Base-by-base conservation (phyloP, 1,140 invertebrate species). In the Drosophila gunungcola region DNA sequence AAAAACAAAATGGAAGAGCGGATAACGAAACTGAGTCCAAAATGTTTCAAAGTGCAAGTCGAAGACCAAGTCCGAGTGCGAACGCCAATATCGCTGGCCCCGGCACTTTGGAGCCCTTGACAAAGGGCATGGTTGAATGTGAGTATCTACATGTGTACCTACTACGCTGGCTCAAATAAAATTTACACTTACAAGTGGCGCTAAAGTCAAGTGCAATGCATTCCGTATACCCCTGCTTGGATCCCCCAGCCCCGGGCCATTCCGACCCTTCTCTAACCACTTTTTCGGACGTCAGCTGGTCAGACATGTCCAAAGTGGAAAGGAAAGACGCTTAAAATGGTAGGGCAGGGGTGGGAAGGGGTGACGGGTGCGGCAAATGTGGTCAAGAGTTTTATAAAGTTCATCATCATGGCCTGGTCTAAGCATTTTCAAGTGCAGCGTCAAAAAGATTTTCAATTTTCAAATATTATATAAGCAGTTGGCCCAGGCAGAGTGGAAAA, bases 101-200 rank as follows among this genome's bases (percentile, higher is more conserved):
- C 58, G 69, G 63, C 77, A 80, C 81, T 85, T 85, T 61, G 48
- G 48, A 67, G 55, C 67, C 73, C 78, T 77, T 73, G 52, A 84
- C 72, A 79, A 75, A 79, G 64, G 73, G 79, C 72, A 79, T 67
- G 54, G 64, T 75, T 58, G 57, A 51, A 60, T 56, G 32, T 41
- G 54, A 57, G 41, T 80, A 29, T 58, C 51, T 68, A 56, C 55
- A 60, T 64, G 42, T 78, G 45, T 73, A 57, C 62, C 45, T 58
- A 84, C 76, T 84, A 53, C 60, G 65, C 52, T 88, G 79, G 79
- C 75, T 86, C 75, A 88, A 86, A 86, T 86, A 86, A 86, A 86
- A 86, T 88, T 82, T 86, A 86, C 83, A 86, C 83, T 86, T 88
- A 79, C 83, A 88, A 88, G 83, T 86, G 83, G 83, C 83, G 83